Evolutionary conservation across 2,888 invertebrate genomes (phyloP).

Genomic region (Julus scanicus): DNA sequence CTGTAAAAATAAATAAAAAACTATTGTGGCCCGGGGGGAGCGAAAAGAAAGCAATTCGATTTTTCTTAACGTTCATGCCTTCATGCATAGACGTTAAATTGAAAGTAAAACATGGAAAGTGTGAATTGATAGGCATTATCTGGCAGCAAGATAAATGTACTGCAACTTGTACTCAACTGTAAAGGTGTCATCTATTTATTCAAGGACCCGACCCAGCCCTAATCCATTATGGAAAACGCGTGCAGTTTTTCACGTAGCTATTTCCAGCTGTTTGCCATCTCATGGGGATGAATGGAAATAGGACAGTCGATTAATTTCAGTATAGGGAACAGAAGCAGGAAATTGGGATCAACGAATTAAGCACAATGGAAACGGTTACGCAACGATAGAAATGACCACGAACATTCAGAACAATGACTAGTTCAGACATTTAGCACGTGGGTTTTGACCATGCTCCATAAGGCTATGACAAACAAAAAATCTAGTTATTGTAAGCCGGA

Average conservation of each 20-base stretch:
- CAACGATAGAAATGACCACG: background rate
- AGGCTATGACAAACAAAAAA: too few relatives aligned
- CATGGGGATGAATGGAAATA: constrained; percentile 2
- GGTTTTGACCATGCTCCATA: too few relatives aligned
- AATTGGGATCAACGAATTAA: background rate
- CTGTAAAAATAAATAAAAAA: background rate
- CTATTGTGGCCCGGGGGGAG: background rate
- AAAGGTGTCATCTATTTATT: constrained; percentile 19
- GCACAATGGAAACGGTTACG: background rate
- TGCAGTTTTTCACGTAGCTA: background rate
- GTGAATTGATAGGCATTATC: constrained; percentile 2
- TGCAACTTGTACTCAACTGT: background rate
- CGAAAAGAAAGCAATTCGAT: background rate
- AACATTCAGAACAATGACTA: too few relatives aligned
- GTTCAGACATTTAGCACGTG: too few relatives aligned
- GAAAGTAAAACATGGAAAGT: background rate
- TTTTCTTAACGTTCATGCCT: background rate
- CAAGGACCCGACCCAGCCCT: constrained; percentile 19
- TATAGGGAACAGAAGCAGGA: constrained; percentile 11
- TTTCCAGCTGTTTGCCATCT: constrained; percentile 19
- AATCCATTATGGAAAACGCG: constrained; percentile 11
- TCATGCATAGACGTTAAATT: background rate
- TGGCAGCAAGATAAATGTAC: background rate
- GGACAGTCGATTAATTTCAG: constrained; percentile 2
- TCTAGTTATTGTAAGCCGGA: too few relatives aligned